phyloP scores from a whole-genome alignment of 23 tunicate species.

The Halocynthia roretzi region DNA sequence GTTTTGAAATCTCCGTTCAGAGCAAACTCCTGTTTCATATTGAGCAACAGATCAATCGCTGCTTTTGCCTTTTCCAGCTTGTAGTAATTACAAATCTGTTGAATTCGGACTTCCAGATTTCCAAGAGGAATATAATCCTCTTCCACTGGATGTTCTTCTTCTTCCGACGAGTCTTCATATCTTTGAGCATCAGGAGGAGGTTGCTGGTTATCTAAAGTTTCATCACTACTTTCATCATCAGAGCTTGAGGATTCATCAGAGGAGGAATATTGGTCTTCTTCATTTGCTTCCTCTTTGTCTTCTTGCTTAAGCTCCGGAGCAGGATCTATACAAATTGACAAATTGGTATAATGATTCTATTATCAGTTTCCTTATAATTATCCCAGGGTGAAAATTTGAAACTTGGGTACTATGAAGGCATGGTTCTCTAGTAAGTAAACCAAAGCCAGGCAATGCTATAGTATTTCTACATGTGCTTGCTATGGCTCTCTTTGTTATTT shows the following conservation, averaged over 20 bases:
- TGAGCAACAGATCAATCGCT: conserved; percentile 7
- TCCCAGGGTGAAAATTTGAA: too few species aligned
- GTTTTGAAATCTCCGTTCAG: conserved; percentile 7
- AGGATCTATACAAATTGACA: too few species aligned
- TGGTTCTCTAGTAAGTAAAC: too few species aligned
- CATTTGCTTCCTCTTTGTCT: not conserved
- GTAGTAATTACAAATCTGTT: conserved; percentile 11
- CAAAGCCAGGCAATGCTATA: too few species aligned
- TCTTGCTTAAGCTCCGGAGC: not conserved
- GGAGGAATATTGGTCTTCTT: not conserved
- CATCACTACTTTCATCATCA: not conserved
- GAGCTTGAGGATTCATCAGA: not conserved
- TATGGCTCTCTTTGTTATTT: too few species aligned
- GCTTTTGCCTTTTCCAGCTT: conserved; percentile 19
- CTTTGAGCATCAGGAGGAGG: not conserved
- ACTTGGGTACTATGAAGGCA: too few species aligned
- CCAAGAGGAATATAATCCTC: not conserved
- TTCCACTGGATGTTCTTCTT: not conserved
- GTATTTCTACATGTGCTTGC: too few species aligned
- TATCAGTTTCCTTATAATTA: too few species aligned
- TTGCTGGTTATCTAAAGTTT: not conserved
- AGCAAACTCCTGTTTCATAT: not conserved
- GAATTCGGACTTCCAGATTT: conserved; percentile 6
- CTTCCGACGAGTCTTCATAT: not conserved
- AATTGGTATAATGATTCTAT: too few species aligned